Base-by-base conservation (phyloP, 1,140 invertebrate species). In the Choristoneura fumiferana region DNA sequence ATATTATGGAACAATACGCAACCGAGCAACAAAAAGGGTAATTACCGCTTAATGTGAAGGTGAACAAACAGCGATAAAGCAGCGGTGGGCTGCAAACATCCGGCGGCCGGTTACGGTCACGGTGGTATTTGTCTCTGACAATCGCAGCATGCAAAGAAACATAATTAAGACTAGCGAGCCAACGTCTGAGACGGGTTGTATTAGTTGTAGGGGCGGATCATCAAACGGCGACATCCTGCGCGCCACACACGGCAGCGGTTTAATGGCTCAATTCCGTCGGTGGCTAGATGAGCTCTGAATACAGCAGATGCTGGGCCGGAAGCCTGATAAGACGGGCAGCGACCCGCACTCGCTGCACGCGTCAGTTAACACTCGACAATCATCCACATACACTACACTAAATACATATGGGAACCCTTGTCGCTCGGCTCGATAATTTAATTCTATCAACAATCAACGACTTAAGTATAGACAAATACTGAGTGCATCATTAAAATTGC, bases 11-110 rank as follows among this genome's bases (percentile, higher is more conserved):
- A 29, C 22, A 29, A 29, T 29, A 49, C 43, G 43, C 1, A 49
- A 45, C 40, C 40, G 40, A 6, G 22, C 6, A 29, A 29, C 22
- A 29, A 29, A 29, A 6, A 2, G 22, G 2, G 9, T 18, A 45
- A 45, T 45, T 15, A 45, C 40, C 40, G 40, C 22, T 12, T 17
- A 49, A 49, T 49, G 43, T 29, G 43, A 29, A 49, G 43, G 43
- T 49, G 43, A 49, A 49, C 43, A 40, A 13, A 49, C 18, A 49
- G 29, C 18, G 43, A 49, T 49, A 49, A 45, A 45, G 43, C 43
- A 18, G 43, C 43, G 5, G 18, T 18, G 43, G 17, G 43, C 18
- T 10, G 40, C 43, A 49, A 49, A 49, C 43, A 49, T 49, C 43
- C 43, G 40, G 22, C 6, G 22, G n/a, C 3, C 39, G 17, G 4